Conservation (phyloP, 2,797 vertebrate genomes). For the Bradypus variegatus region DNA sequence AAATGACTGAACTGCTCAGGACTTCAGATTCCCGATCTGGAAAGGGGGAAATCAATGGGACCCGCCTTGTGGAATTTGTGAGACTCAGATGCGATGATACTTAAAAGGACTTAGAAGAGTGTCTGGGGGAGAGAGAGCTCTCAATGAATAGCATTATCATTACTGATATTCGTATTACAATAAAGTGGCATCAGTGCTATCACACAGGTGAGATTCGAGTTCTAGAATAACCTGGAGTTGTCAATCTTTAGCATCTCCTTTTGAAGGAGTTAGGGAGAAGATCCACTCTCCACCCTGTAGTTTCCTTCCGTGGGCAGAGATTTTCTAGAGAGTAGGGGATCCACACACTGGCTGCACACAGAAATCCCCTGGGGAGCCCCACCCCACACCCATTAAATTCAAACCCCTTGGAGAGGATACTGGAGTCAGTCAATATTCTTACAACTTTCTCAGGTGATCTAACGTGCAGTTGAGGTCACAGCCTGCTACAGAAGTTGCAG, state of each 20-base stretch:
- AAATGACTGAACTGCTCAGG: not conserved
- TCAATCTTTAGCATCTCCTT: not conserved
- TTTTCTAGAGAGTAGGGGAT: accelerated
- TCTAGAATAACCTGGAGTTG: accelerated
- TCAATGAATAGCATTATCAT: not conserved
- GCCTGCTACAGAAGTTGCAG: not conserved
- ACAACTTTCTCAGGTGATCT: not conserved
- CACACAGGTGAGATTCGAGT: accelerated
- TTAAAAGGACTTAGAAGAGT: not conserved
- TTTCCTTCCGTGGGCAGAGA: not conserved
- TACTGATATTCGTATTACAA: accelerated
- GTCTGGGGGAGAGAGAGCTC: not conserved
- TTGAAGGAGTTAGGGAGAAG: not conserved
- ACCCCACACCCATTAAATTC: not conserved
- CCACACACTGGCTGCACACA: not conserved
- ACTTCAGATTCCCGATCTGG: not conserved
- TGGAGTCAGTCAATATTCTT: not conserved
- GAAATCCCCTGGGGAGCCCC: not conserved
- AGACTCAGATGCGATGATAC: not conserved
- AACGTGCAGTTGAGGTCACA: not conserved
- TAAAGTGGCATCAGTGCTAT: not conserved
- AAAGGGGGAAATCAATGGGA: not conserved
- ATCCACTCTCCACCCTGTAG: accelerated
- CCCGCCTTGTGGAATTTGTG: accelerated
- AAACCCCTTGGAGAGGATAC: not conserved